These are phyloP conservation scores for Eupithecia abbreviata DNA, from an alignment of 2,888 invertebrate species.

Conservation along the genomic window DNA sequence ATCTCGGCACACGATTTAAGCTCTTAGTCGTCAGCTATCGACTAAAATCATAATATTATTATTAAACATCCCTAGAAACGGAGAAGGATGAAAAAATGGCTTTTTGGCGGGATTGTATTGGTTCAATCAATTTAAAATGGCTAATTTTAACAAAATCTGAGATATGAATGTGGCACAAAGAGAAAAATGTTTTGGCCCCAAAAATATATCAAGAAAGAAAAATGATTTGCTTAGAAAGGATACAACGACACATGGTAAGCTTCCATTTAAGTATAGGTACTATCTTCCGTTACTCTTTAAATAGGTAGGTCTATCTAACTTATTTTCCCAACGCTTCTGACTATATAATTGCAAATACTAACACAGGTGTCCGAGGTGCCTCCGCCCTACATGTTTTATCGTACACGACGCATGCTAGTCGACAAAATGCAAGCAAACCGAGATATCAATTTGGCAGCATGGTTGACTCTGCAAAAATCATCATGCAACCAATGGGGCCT, in stretches of 20 bases:
- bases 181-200: constrained; percentile 54
- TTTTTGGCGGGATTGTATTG: constrained; percentile 1
- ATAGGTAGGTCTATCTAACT: no score
- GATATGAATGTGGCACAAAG: constrained; percentile 73
- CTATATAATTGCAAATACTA: background rate
- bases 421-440: constrained; percentile 55
- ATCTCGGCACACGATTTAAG: background rate
- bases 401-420: constrained; percentile 48
- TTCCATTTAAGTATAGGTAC: background rate
- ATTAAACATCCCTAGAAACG: background rate
- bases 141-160: background rate
- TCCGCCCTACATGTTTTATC: constrained; percentile 53
- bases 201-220: constrained; percentile 52
- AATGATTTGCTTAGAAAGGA: constrained; percentile 69
- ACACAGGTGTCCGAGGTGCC: constrained; percentile 65
- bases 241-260: constrained; percentile 58
- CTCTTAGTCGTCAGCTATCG: background rate
- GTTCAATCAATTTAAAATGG: background rate
- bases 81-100: background rate
- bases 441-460: constrained; percentile 66
- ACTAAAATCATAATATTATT: background rate
- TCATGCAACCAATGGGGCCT: constrained; percentile 70
- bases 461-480: constrained; percentile 49
- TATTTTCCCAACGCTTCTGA: background rate
- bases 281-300: background rate